phyloP scores from a whole-genome alignment of 2,888 invertebrate genomes.

The Cephus sareptanus region DNA sequence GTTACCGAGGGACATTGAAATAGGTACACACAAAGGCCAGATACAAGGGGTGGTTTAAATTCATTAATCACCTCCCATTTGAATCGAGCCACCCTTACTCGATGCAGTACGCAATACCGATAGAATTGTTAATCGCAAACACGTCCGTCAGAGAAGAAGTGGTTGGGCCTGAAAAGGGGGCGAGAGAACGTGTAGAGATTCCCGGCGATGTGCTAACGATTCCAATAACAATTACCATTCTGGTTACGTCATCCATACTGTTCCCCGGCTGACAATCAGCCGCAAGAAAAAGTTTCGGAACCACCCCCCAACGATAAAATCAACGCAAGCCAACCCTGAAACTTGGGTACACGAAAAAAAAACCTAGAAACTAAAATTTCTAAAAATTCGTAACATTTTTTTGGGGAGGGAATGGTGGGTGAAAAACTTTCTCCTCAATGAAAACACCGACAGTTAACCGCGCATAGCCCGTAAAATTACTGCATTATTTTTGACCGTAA shows the following conservation, averaged over 20 bases:
- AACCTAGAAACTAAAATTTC: too few species aligned
- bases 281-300: slow-evolving; percentile 24
- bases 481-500: too few species aligned
- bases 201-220: slow-evolving; percentile 39
- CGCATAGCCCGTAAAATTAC: too few species aligned
- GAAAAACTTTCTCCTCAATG: too few species aligned
- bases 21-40: slow-evolving; percentile 12
- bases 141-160: not conserved
- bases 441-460: too few species aligned
- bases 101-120: slow-evolving; percentile 28
- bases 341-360: too few species aligned
- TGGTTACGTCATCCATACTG: slow-evolving; percentile 37
- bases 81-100: slow-evolving; percentile 22
- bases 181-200: too few species aligned
- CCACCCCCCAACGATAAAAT: not conserved
- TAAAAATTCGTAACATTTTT: too few species aligned
- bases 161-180: too few species aligned
- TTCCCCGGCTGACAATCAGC: slow-evolving; percentile 26
- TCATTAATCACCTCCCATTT: slow-evolving; percentile 47
- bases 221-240: slow-evolving; percentile 47
- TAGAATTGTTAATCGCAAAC: slow-evolving; percentile 44
- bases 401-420: too few species aligned
- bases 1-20: too few species aligned
- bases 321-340: too few species aligned
- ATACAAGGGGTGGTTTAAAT: slow-evolving; percentile 43